Conservation (phyloP, 2,797 vertebrate species). For the Tragelaphus oryx region DNA sequence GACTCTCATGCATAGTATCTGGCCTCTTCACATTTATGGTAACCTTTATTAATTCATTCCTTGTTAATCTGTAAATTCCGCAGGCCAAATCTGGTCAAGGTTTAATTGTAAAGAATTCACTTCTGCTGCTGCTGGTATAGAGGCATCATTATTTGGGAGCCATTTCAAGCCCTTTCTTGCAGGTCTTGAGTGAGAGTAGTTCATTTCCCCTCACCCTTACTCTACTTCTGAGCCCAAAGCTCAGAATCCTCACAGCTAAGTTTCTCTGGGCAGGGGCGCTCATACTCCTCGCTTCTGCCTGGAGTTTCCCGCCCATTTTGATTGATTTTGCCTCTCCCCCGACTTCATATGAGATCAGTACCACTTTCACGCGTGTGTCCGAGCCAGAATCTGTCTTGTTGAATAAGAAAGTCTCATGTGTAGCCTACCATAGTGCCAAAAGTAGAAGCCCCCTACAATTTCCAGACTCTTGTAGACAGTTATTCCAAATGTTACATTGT, state of each 20-base stretch:
- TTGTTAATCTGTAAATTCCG: neutral
- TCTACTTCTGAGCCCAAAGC: neutral
- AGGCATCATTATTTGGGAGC: neutral
- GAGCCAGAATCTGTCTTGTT: neutral
- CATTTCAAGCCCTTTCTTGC: neutral
- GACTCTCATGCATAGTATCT: neutral
- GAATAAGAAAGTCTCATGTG: neutral
- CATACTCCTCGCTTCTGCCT: neutral
- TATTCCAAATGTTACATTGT: constrained; percentile 10
- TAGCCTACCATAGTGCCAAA: neutral
- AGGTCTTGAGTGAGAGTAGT: neutral
- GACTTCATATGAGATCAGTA: neutral
- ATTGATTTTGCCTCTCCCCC: neutral
- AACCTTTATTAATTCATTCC: neutral
- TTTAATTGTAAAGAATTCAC: neutral
- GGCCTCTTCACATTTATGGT: neutral
- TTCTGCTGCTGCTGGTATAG: neutral
- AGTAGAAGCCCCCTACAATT: neutral
- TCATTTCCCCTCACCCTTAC: neutral
- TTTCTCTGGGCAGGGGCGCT: neutral
- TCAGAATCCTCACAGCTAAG: neutral
- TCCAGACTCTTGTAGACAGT: neutral
- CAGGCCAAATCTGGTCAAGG: neutral
- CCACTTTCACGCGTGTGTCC: neutral
- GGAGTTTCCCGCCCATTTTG: neutral